Evolutionary conservation across 2,888 invertebrate species (phyloP).

Genomic region (Trisateles emortualis): DNA sequence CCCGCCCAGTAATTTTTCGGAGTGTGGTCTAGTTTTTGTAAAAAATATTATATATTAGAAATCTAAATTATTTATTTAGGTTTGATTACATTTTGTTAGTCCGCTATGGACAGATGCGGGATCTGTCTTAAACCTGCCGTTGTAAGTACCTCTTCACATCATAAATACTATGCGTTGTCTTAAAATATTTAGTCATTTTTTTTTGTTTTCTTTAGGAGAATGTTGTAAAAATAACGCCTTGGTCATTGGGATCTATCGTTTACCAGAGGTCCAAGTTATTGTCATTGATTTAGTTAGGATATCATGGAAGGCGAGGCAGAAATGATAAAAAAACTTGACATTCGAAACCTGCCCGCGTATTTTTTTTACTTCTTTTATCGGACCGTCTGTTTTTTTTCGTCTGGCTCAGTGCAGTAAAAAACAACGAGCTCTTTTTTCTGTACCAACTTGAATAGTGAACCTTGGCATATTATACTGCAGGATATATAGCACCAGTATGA

Average conservation of each 20-base stretch:
- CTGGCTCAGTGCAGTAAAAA: constrained; percentile 81
- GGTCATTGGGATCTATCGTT: constrained; percentile 39
- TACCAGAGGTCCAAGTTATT: constrained; percentile 22
- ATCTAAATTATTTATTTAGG: constrained; percentile 64
- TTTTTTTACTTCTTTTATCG: constrained; percentile 76
- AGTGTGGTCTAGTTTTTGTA: constrained; percentile 57
- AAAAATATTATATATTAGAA: constrained; percentile 70
- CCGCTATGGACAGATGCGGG: constrained; percentile 82
- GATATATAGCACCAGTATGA: constrained; percentile 38
- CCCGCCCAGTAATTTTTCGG: constrained; percentile 72
- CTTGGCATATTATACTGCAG: constrained; percentile 63
- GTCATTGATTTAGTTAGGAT: constrained; percentile 37
- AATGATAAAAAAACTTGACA: constrained; percentile 72
- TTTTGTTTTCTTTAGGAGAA: constrained; percentile 82
- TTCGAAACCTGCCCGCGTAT: constrained; percentile 84
- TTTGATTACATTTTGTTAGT: constrained; percentile 48
- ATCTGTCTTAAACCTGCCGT: constrained; percentile 79
- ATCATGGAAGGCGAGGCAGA: constrained; percentile 43
- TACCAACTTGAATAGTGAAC: constrained; percentile 61
- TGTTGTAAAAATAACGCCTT: constrained; percentile 77
- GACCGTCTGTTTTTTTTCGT: constrained; percentile 81
- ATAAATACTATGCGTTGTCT: constrained; percentile 56
- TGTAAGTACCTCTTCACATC: constrained; percentile 67
- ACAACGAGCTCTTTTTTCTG: constrained; percentile 67
- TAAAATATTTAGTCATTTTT: constrained; percentile 65